Base-by-base conservation (phyloP, 2,888 invertebrate species). In the Phortica okadai region DNA sequence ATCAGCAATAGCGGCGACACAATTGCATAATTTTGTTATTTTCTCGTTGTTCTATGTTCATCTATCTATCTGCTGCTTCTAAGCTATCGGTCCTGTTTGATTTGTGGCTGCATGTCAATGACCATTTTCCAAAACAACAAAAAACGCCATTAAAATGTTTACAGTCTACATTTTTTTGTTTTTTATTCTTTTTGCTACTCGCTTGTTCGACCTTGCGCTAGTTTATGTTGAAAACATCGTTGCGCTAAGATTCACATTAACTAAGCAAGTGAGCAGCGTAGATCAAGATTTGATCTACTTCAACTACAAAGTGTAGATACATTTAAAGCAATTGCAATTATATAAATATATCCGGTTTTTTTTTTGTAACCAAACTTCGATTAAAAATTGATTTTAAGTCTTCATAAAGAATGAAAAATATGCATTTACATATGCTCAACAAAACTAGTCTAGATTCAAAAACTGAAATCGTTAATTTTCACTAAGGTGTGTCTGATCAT, bases 11-110 rank as follows among this genome's bases (percentile, higher is more conserved):
- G n/a, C n/a, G n/a, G n/a, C 74, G 73, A 25, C 79, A 42, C 77
- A 45, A 75, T 77, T 79, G 67, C 80, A 84, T 78, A 81, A 80
- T 82, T 82, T 78, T 76, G 58, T 80, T 76, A 77, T 74, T 67
- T 77, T 82, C 81, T 76, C n/a, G 16, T 62, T 62, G 62, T 62
- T 62, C 21, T 62, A 33, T 62, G 62, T 62, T 50, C 50, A 50
- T 11, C 50, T 50, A 6, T 50, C 10, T 8, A 2, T 3, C 50
- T 50, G 50, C 50, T 5, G 50, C 5, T 8, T 50, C 14, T 11
- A 14, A 50, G 14, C 14, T 50, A 50, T 50, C 8, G 50, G 3
- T 14, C 14, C 10, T 50, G 50, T 50, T 50, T 50, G 50, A 50
- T 50, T 50, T 50, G 8, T 50, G 50, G 50, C 50, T 50, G 14